These are phyloP conservation scores for Spinus pinus DNA, from an alignment of 2,797 vertebrate genomes.

Conservation along the genomic window DNA sequence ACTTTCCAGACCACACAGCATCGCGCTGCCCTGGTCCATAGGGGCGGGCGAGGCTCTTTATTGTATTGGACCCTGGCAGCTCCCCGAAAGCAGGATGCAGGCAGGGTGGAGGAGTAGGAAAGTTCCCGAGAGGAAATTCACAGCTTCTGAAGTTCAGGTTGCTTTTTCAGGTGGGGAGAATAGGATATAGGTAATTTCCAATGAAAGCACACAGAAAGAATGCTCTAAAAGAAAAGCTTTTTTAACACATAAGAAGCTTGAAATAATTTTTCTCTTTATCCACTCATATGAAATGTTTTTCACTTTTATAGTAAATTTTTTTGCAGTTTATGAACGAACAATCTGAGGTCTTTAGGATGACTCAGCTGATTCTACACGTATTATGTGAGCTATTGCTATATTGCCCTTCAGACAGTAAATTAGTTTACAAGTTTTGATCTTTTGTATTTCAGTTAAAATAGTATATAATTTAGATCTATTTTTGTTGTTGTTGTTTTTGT, in stretches of 20 bases:
- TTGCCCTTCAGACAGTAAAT: neutral
- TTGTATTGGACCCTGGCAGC: neutral
- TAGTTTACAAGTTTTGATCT: neutral
- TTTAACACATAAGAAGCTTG: neutral
- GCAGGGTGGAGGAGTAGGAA: neutral
- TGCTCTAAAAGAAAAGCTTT: neutral
- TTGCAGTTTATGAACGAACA: neutral
- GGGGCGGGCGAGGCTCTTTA: neutral
- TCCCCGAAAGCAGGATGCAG: neutral
- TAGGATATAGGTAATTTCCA: neutral
- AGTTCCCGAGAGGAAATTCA: neutral
- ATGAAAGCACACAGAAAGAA: neutral
- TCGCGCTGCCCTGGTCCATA: neutral
- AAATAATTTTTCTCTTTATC: neutral
- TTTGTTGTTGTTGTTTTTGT: neutral
- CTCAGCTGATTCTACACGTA: neutral
- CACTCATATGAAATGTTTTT: neutral
- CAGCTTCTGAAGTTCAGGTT: neutral
- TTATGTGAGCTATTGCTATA: neutral
- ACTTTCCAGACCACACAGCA: slow-evolving; percentile 59
- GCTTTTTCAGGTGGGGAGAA: neutral
- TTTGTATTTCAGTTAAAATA: neutral
- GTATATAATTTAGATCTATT: neutral
- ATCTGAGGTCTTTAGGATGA: neutral
- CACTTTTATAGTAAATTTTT: neutral